Evolutionary conservation across 2,888 invertebrate species (phyloP).

Genomic region (Machimus rusticus): DNA sequence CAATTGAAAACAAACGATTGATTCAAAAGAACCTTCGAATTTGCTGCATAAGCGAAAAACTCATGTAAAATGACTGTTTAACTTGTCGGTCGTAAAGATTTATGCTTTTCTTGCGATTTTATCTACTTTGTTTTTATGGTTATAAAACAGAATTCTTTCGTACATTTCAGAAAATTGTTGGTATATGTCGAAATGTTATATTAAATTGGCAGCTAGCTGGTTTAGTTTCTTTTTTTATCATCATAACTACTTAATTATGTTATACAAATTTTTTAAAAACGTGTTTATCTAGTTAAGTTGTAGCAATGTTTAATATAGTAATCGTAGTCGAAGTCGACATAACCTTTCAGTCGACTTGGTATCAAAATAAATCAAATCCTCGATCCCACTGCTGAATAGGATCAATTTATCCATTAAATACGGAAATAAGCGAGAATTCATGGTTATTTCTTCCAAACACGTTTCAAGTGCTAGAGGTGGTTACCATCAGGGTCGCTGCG

Average conservation of each 20-base stretch:
- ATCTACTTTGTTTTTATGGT: neutral
- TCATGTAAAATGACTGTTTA: neutral
- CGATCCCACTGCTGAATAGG: neutral
- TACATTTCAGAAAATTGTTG: neutral
- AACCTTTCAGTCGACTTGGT: too few relatives aligned
- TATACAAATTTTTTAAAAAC: too few relatives aligned
- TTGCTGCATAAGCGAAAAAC: neutral
- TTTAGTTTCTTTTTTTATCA: neutral
- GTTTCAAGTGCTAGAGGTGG: neutral
- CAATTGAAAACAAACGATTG: neutral
- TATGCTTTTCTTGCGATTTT: neutral
- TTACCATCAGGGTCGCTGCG: neutral
- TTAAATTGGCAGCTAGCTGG: neutral
- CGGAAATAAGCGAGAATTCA: neutral
- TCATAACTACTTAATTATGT: too few relatives aligned
- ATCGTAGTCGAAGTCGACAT: neutral
- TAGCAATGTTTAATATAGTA: too few relatives aligned
- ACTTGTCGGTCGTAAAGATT: neutral
- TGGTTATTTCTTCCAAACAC: neutral
- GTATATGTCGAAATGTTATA: neutral
- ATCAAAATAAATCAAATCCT: neutral
- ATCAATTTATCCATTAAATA: neutral
- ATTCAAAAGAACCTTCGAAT: neutral
- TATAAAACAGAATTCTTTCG: neutral
- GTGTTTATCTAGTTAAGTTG: neutral